Conservation (phyloP, 2,113 vertebrate species). For the Colinus virginianus region DNA sequence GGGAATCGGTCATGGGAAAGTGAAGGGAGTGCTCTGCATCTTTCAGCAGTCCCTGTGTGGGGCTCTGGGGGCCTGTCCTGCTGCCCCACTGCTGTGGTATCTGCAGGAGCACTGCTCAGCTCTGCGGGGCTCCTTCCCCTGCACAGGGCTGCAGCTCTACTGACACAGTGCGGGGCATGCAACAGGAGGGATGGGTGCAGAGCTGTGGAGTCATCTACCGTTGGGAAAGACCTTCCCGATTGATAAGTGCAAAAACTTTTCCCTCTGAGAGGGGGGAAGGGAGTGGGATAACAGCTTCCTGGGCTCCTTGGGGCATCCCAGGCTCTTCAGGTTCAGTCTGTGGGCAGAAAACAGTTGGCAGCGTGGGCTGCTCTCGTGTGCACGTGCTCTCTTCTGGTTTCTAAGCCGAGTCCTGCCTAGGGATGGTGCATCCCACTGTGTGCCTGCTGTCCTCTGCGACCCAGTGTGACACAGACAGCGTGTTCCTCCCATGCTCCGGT, state of each 20-base stretch:
- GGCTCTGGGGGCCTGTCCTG: neutral
- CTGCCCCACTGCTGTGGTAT: neutral
- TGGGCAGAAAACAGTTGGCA: neutral
- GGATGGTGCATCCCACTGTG: neutral
- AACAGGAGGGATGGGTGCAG: rapidly evolving
- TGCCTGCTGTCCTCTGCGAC: rapidly evolving
- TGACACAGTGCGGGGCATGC: neutral
- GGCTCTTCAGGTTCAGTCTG: neutral
- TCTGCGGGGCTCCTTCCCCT: neutral
- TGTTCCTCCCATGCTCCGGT: rapidly evolving
- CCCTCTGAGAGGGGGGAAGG: neutral
- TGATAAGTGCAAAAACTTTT: neutral
- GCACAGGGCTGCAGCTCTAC: rapidly evolving
- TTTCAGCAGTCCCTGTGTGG: neutral
- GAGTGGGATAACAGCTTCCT: neutral
- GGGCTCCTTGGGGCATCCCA: neutral
- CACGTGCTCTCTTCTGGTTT: neutral
- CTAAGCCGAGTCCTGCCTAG: neutral
- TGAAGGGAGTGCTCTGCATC: neutral
- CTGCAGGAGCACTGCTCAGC: rapidly evolving
- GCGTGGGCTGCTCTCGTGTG: neutral
- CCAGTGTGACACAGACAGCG: rapidly evolving
- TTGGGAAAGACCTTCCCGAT: neutral
- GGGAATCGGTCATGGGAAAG: slow-evolving; percentile 55
- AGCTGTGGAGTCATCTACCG: neutral